Evolutionary conservation across 2,888 invertebrate species (phyloP).

Genomic region (Geophilus truncorum): DNA sequence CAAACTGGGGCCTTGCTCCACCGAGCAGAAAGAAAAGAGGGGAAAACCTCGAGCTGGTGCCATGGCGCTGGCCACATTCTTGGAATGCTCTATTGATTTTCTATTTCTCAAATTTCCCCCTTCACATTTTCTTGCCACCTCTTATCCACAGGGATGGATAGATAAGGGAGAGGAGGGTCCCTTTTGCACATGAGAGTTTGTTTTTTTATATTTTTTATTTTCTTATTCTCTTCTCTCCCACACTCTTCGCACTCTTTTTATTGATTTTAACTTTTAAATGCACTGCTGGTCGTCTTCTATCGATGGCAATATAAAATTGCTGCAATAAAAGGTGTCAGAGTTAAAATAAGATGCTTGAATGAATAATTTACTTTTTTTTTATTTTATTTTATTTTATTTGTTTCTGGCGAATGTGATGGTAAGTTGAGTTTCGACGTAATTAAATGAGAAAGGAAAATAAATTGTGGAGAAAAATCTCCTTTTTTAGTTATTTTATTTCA

Average conservation of each 20-base stretch:
- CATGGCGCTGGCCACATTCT: slow-evolving; percentile 20
- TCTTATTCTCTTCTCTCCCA: background rate
- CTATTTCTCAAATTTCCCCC: slow-evolving; percentile 27
- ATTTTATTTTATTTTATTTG: background rate
- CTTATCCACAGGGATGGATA: slow-evolving; percentile 25
- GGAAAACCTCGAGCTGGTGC: background rate
- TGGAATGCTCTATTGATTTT: slow-evolving; percentile 24
- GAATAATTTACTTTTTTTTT: background rate
- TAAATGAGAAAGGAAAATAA: too few species aligned
- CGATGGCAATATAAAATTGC: background rate
- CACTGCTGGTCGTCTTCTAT: background rate
- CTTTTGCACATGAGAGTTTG: background rate
- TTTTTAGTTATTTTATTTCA: background rate
- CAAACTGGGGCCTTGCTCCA: slow-evolving; percentile 25
- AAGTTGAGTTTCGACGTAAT: too few species aligned
- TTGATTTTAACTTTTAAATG: slow-evolving; percentile 3
- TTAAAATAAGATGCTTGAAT: background rate
- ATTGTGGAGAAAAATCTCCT: too few species aligned
- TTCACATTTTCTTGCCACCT: slow-evolving; percentile 27
- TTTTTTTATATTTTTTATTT: slow-evolving; percentile 16
- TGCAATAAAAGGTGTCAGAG: background rate
- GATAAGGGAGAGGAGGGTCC: slow-evolving; percentile 6
- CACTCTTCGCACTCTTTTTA: background rate
- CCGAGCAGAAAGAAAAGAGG: slow-evolving; percentile 22
- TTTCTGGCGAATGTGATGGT: too few species aligned